Conservation (phyloP, 2,888 invertebrate genomes). For the Junonia oenone region DNA sequence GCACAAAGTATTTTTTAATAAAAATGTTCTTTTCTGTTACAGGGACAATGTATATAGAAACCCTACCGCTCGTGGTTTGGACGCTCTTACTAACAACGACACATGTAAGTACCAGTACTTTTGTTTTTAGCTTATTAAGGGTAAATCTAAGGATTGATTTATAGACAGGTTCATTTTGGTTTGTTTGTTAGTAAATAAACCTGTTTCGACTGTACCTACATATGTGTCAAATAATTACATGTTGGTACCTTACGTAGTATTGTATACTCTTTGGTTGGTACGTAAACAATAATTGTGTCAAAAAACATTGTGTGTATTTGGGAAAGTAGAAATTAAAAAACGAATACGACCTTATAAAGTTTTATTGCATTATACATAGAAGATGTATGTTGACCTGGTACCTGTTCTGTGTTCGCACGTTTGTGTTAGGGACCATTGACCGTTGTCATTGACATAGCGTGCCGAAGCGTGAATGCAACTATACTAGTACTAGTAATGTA, state of each 20-base stretch:
- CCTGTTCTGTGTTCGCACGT: conserved; percentile 12
- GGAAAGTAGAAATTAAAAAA: too few species aligned
- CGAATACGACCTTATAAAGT: neutral
- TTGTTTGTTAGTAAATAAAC: too few species aligned
- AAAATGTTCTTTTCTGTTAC: conserved; percentile 73
- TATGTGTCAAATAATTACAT: too few species aligned
- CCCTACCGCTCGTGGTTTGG: conserved; percentile 95
- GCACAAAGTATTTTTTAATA: too few species aligned
- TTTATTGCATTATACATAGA: neutral
- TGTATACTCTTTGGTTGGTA: too few species aligned
- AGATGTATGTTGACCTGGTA: neutral
- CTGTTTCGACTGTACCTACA: too few species aligned
- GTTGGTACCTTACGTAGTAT: too few species aligned
- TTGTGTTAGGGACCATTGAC: conserved; percentile 23
- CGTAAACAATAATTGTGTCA: too few species aligned
- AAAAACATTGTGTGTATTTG: too few species aligned
- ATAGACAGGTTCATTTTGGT: too few species aligned
- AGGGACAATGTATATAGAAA: conserved; percentile 94
- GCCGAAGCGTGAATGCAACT: conserved; percentile 10
- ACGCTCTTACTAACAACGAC: conserved; percentile 89
- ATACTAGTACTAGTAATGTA: neutral
- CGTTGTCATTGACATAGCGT: conserved; percentile 16
- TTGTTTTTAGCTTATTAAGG: too few species aligned
- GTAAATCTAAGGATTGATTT: too few species aligned
- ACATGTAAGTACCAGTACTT: conserved; percentile 86